phyloP scores from a whole-genome alignment of 1,140 invertebrate genomes.

The Chlorops oryzae region DNA sequence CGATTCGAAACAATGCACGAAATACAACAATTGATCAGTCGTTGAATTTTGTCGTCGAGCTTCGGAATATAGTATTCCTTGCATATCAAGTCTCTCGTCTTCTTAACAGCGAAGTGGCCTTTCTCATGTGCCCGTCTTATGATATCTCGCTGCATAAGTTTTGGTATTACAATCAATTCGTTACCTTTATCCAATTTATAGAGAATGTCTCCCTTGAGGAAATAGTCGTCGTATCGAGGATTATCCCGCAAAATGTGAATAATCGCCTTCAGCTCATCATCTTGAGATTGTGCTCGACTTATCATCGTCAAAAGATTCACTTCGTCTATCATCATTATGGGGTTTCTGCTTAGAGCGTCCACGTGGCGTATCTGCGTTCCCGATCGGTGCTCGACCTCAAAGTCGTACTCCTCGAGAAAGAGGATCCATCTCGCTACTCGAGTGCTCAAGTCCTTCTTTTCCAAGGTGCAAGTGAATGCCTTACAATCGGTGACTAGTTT shows the following conservation, averaged over 20 bases:
- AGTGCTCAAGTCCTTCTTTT: conserved; percentile 25
- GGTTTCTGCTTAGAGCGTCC: conserved; percentile 25
- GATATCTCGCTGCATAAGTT: conserved; percentile 18
- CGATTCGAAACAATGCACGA: background rate
- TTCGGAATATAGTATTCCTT: conserved; percentile 46
- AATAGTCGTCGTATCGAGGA: background rate
- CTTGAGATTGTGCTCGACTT: background rate
- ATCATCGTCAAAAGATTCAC: background rate
- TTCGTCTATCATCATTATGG: background rate
- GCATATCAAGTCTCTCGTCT: conserved; percentile 41
- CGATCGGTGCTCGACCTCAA: conserved; percentile 19
- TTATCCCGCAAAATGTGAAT: background rate
- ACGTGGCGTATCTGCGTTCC: conserved; percentile 26
- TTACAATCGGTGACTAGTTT: conserved; percentile 28
- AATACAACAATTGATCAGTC: no score
- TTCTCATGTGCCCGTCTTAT: conserved; percentile 18
- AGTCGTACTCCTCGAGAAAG: conserved; percentile 24
- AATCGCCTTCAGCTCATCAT: background rate
- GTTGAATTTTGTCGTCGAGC: conserved; percentile 31
- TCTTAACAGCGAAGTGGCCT: conserved; percentile 27
- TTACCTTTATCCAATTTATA: background rate
- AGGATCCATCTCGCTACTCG: conserved; percentile 27
- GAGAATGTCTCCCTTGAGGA: background rate
- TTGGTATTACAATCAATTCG: conserved; percentile 19
- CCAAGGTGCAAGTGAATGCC: conserved; percentile 31